Evolutionary conservation across 2,888 invertebrate species (phyloP).

Genomic region (Phytoseiulus persimilis): DNA sequence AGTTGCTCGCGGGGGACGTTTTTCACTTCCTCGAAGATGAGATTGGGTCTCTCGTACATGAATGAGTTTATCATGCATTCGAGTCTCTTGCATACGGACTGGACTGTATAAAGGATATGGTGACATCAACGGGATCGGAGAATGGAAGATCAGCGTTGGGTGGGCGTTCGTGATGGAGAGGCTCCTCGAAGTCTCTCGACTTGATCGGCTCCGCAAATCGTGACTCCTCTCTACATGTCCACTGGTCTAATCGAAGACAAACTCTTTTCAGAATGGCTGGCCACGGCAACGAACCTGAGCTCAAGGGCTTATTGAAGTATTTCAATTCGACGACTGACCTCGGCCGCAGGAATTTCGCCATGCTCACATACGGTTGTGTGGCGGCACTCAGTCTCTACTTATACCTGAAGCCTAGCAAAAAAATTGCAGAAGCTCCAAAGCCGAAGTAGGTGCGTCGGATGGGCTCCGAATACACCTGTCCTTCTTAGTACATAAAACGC

Average conservation of each 20-base stretch:
- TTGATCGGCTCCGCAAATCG: no score
- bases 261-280: slow-evolving; percentile 11
- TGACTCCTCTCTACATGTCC: no score
- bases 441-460: neutral
- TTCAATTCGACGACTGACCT: neutral
- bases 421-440: neutral
- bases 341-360: slow-evolving; percentile 9
- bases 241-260: neutral
- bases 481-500: neutral
- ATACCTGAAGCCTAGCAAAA: neutral
- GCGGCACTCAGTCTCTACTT: neutral
- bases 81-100: no score
- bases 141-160: no score
- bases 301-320: slow-evolving; percentile 17
- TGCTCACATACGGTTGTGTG: neutral
- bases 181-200: no score
- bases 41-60: no score
- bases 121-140: no score
- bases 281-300: neutral
- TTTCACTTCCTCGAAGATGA: no score
- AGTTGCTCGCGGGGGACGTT: no score
- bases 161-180: no score
- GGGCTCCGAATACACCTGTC: neutral
- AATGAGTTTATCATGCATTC: no score
- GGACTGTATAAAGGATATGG: no score